Evolutionary conservation across 2,888 invertebrate genomes (phyloP), one percentile per base, ranked within the genome.

Genomic region (Synergus japonicus): DNA sequence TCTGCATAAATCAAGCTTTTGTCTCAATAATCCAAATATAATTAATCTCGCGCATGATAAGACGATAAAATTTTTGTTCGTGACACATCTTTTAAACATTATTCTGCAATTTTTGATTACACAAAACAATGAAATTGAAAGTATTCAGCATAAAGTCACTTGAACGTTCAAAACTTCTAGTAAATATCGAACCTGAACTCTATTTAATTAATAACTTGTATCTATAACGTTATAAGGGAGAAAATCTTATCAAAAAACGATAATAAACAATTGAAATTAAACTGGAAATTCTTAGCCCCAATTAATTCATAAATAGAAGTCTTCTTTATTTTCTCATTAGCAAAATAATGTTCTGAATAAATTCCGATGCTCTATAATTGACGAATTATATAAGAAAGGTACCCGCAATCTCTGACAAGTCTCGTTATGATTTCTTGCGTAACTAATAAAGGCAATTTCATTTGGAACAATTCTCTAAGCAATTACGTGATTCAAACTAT

Each of bases 401-500:
- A 43, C n/a, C 43, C n/a, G 18, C 46, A 29, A 18, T 69, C 18
- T 8, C 29, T 37, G 54, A 15, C 29, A 37, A 22, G 49, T 49
- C 15, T 73, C 73, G 49, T 41, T 73, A 44, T 22, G 44, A 64
- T 77, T 46, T 46, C 77, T 65, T 77, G 77, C 64, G 64, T 22
- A 77, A 77, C 77, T 77, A 64, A 43, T 64, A 49, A 64, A 37
- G 49, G 46, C 44, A 77, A 49, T 77, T 77, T 64, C 29, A 44
- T 46, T 29, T 65, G 63, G 37, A 64, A 77, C 49, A 77, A 63
- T 77, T 77, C 64, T 49, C 37, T 1, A 44, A 63, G 63, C 64
- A 77, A 77, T 77, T 77, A 77, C 46, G 64, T 73, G 73, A 73
- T 49, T 73, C 54, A 73, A 54, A 73, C 49, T 73, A 49, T 73